These are phyloP conservation scores for Eublepharis macularius DNA, from an alignment of 2,113 vertebrate species.

Conservation along the genomic window DNA sequence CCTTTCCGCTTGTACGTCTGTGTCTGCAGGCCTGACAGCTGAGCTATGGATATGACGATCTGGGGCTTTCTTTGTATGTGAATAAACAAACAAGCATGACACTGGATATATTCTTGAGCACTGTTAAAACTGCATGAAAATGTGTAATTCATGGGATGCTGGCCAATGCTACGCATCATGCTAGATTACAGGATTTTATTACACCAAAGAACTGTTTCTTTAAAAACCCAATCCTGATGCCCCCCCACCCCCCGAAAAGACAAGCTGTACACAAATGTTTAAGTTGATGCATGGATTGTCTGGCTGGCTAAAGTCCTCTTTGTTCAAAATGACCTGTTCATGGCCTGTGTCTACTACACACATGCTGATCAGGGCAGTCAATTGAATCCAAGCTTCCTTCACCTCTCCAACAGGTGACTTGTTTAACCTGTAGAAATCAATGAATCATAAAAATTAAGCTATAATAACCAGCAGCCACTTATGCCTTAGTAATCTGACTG, in stretches of 20 bases:
- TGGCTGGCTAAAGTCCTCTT: neutral
- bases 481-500: neutral
- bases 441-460: neutral
- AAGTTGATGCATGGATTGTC: no score
- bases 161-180: conserved; percentile 1
- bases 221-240: neutral
- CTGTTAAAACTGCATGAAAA: conserved; percentile 31
- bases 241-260: neutral
- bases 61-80: conserved; percentile 26
- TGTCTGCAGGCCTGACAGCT: conserved; percentile 49
- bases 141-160: conserved; percentile 29
- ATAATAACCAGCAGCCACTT: neutral
- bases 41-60: conserved; percentile 27
- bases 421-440: neutral
- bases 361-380: neutral
- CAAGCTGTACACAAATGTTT: neutral
- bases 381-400: neutral
- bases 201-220: neutral
- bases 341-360: neutral
- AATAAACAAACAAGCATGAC: conserved; percentile 31
- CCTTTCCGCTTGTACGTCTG: conserved; percentile 33
- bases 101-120: conserved; percentile 41
- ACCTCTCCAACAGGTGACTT: neutral
- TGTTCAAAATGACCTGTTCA: neutral
- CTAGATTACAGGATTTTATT: conserved; percentile 18